phyloP scores from a whole-genome alignment of 2,888 invertebrate species.

The Drosophila pegasa region DNA sequence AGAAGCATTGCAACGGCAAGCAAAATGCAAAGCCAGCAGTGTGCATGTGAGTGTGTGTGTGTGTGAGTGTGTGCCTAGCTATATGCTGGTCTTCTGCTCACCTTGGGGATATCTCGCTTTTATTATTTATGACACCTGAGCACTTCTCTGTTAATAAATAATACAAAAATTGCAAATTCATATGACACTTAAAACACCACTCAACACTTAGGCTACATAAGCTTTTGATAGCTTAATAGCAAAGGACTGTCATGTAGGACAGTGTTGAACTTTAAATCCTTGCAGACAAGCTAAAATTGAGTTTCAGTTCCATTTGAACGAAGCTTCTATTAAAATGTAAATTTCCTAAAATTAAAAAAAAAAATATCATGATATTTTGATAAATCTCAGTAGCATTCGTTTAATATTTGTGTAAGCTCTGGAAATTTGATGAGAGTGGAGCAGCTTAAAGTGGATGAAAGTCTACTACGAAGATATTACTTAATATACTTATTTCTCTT shows the following conservation, averaged over 20 bases:
- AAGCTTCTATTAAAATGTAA: slow-evolving; percentile 3
- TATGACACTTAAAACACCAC: background rate
- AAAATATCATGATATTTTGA: slow-evolving; percentile 2
- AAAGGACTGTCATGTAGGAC: background rate
- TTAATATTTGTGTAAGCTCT: too few relatives aligned
- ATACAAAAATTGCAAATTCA: background rate
- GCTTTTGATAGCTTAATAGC: background rate
- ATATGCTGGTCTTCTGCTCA: background rate
- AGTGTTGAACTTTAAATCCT: background rate
- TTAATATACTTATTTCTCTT: too few relatives aligned
- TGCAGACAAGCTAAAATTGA: background rate
- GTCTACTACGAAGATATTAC: too few relatives aligned
- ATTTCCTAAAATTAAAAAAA: background rate
- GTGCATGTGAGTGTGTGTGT: background rate
- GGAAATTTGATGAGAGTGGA: too few relatives aligned
- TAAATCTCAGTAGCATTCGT: too few relatives aligned
- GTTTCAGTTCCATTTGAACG: background rate
- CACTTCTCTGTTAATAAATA: slow-evolving; percentile 1
- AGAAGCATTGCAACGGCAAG: background rate
- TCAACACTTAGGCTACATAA: background rate
- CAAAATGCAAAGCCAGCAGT: background rate
- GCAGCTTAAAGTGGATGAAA: too few relatives aligned
- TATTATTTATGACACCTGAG: background rate
- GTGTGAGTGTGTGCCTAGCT: background rate
- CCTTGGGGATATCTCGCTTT: background rate